These are phyloP conservation scores for Drosophila navojoa DNA, from an alignment of 1,140 invertebrate genomes.

Conservation along the genomic window DNA sequence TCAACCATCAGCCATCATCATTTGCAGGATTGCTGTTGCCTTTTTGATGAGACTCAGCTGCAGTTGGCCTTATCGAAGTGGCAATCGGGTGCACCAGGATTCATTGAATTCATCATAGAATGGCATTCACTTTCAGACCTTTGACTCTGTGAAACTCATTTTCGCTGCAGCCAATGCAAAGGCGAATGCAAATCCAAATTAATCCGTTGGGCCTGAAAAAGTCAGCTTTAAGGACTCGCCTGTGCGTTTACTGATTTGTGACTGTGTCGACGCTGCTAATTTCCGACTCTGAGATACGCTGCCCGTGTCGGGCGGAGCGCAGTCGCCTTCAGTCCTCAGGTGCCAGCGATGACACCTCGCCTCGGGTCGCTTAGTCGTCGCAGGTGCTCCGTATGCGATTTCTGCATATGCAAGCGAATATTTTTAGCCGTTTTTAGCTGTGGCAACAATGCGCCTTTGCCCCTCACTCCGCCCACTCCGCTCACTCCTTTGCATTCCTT, in stretches of 20 bases:
- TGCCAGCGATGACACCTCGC: conserved; percentile 23
- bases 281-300: conserved; percentile 36
- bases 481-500: conserved; percentile 11
- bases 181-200: not conserved
- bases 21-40: conserved; percentile 33
- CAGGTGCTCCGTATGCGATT: conserved; percentile 24
- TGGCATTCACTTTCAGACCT: conserved; percentile 10
- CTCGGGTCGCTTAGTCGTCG: conserved; percentile 9
- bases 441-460: conserved; percentile 27
- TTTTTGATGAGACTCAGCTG: conserved; percentile 34
- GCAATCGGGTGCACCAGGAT: conserved; percentile 11
- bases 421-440: conserved; percentile 31
- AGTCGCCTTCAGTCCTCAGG: conserved; percentile 24
- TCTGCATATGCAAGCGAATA: conserved; percentile 62
- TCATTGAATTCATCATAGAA: conserved; percentile 17
- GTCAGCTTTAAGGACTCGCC: conserved; percentile 11
- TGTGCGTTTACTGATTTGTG: conserved; percentile 34
- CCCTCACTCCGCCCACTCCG: conserved; percentile 1
- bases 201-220: conserved; percentile 5
- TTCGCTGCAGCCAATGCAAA: not conserved
- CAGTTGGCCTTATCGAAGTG: conserved; percentile 31
- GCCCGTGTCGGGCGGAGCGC: conserved; percentile 11
- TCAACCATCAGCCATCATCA: conserved; percentile 44
- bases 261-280: conserved; percentile 45
- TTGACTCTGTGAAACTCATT: not conserved